Conservation (phyloP, 2,113 vertebrate species). For the Prietella phreatophila region DNA sequence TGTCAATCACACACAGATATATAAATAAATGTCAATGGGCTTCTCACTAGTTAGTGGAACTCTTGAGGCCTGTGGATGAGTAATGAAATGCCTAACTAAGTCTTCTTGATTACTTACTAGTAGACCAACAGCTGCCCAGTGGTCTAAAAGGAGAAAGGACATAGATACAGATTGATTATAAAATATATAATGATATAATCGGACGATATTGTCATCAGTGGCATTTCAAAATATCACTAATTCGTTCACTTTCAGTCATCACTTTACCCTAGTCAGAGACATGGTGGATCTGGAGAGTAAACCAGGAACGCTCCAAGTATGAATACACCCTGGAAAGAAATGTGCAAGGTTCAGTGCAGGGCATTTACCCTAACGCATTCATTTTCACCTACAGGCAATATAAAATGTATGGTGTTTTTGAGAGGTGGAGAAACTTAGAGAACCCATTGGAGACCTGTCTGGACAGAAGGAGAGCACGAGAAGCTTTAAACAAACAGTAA, state of each 20-base stretch:
- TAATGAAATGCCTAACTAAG: background rate
- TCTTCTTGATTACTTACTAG: constrained; percentile 2
- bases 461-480: background rate
- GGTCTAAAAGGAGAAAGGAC: too few relatives aligned
- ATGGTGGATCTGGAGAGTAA: background rate
- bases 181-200: background rate
- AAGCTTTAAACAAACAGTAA: background rate
- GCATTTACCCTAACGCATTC: background rate
- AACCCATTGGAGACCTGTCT: background rate
- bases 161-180: background rate
- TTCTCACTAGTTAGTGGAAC: background rate
- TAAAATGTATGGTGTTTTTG: background rate
- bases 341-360: background rate
- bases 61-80: background rate
- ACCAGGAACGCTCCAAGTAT: background rate
- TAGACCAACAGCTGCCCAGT: background rate
- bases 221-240: background rate
- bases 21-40: constrained; percentile 5
- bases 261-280: background rate
- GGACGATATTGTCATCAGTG: background rate
- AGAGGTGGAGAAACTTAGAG: background rate
- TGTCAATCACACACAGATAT: background rate
- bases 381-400: background rate
- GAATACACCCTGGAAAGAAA: too few relatives aligned
- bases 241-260: background rate